Base-by-base conservation (phyloP, 2,113 vertebrate genomes). In the Pollachius pollachius region DNA sequence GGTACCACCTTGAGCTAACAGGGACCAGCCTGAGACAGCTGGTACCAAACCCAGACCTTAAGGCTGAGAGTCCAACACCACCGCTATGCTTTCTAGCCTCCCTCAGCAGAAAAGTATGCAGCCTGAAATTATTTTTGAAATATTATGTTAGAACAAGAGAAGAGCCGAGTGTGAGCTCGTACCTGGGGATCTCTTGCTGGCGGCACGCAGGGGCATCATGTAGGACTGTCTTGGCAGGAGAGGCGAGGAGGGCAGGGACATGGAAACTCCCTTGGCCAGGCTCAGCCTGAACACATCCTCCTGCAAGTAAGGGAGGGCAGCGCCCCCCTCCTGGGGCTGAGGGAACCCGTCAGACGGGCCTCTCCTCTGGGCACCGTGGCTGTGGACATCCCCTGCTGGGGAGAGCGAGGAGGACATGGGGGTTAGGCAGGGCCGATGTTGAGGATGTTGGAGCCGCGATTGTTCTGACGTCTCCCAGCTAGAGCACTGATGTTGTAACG, bases 191-290 rank as follows among this genome's bases (percentile, higher is more conserved):
- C 94, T 96, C 85, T 97, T 98, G 91, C 79, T 94, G 16, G 94
- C 94, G 15, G 94, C 79, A 27, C 94, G 94, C 52, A 95, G 85
- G 18, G 93, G 94, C 89, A 94, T 89, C 79, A 94, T 84, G 76
- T 93, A 96, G 81, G 94, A 92, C 90, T 98, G 97, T 65, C 96
- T 91, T 17, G 97, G 96, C 86, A 99, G 89, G 60, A 99, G 91
- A 54, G 97, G 97, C 0, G 97, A 99, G n/a, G 97, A 96, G 0
- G 97, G 97, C 64, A 99, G 90, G 0, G 97, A 99, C 94, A 98
- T 96, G 1, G 97, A 99, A 62, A 96, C 95, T 15, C 96, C 96
- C 86, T 95, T 98, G 41, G 94, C 81, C 72, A 96, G 77, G 76
- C 90, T 93, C 67, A 94, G 87, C 73, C 92, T 94, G 61, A 90